Conservation (phyloP, 2,797 vertebrate species). For the Acipenser ruthenus region DNA sequence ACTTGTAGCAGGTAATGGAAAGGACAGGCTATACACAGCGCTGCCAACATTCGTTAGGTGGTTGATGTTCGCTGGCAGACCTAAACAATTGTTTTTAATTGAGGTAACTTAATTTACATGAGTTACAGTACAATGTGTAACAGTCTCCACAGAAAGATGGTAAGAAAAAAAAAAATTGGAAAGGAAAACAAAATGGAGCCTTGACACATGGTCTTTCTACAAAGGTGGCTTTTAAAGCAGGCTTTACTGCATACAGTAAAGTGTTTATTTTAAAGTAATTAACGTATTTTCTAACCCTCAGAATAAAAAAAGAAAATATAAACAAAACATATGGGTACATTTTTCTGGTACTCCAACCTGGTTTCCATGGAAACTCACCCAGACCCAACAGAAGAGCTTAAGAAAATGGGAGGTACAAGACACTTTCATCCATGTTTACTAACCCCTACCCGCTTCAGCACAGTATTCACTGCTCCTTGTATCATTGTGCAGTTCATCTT, state of each 20-base stretch:
- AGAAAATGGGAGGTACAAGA: too few species aligned
- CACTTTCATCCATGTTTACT: background rate
- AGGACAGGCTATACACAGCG: slow-evolving; percentile 57
- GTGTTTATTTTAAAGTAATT: slow-evolving; percentile 46
- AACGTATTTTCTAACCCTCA: slow-evolving; percentile 31
- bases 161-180: slow-evolving; percentile 32
- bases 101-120: slow-evolving; percentile 49
- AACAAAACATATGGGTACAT: slow-evolving; percentile 28
- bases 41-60: slow-evolving; percentile 53
- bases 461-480: too few species aligned
- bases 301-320: slow-evolving; percentile 12
- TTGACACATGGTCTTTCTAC: slow-evolving; percentile 43
- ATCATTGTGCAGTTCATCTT: too few species aligned
- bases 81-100: slow-evolving; percentile 53
- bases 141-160: slow-evolving; percentile 23
- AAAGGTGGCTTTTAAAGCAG: slow-evolving; percentile 22
- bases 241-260: slow-evolving; percentile 14
- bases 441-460: too few species aligned
- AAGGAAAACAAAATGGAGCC: slow-evolving; percentile 22
- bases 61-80: slow-evolving; percentile 27
- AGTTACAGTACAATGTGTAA: slow-evolving; percentile 32
- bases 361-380: slow-evolving; percentile 42
- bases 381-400: slow-evolving; percentile 3
- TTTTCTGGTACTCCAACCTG: slow-evolving; percentile 30
- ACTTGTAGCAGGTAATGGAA: slow-evolving; percentile 60